These are phyloP conservation scores for Dicyema japonicum DNA, from an alignment of 1,140 invertebrate species.

Conservation along the genomic window DNA sequence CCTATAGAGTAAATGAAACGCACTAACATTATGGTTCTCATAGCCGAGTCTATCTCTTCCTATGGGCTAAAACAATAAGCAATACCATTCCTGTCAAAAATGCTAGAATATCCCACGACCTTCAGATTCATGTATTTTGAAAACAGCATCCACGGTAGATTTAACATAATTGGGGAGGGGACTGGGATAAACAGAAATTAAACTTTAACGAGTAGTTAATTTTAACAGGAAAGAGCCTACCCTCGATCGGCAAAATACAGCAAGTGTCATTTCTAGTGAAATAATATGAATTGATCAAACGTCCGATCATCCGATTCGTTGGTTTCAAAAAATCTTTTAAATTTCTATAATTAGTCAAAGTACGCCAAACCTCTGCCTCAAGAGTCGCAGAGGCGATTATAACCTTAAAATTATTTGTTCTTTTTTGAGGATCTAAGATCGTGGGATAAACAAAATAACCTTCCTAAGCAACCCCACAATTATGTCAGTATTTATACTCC, in stretches of 20 bases:
- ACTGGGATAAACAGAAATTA: slow-evolving; percentile 23
- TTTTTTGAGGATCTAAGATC: slow-evolving; percentile 29
- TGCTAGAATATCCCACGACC: slow-evolving; percentile 38
- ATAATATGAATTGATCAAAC: slow-evolving; percentile 2
- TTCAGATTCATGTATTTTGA: slow-evolving; percentile 55
- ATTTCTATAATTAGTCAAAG: slow-evolving; percentile 9
- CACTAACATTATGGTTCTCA: slow-evolving; percentile 11
- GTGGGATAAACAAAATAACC: slow-evolving; percentile 21
- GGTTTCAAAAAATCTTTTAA: slow-evolving; percentile 54
- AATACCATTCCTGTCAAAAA: slow-evolving; percentile 81
- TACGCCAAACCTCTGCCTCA: slow-evolving; percentile 38
- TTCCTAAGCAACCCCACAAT: slow-evolving; percentile 69
- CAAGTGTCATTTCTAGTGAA: slow-evolving; percentile 30
- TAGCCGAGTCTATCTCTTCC: slow-evolving; percentile 13
- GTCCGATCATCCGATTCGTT: slow-evolving; percentile 21
- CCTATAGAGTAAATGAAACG: not conserved
- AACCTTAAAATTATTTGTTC: slow-evolving; percentile 36
- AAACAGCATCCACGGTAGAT: slow-evolving; percentile 42
- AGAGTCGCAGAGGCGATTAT: slow-evolving; percentile 75
- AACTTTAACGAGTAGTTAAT: slow-evolving; percentile 38
- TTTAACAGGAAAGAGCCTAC: slow-evolving; percentile 50
- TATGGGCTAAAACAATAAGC: slow-evolving; percentile 29
- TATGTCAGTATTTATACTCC: slow-evolving; percentile 62
- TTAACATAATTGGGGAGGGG: slow-evolving; percentile 61
- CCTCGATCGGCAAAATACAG: slow-evolving; percentile 49